Evolutionary conservation across 2,113 vertebrate genomes (phyloP), one percentile per base, ranked within the genome.

Genomic region (Rostratula benghalensis): DNA sequence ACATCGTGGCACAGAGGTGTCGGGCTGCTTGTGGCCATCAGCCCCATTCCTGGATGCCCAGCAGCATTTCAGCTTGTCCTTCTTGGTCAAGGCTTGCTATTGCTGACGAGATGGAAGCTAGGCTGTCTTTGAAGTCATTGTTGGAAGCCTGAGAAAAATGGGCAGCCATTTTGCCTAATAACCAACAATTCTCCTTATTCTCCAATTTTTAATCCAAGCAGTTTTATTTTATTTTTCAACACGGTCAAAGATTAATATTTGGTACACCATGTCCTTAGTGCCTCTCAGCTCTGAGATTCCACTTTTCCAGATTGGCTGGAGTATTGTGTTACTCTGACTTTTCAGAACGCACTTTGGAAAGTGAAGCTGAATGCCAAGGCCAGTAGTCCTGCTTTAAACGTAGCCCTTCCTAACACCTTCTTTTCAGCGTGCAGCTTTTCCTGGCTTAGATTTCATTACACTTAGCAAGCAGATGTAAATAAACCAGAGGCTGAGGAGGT

Each of bases 1-100:
- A 1, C 3, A 0, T 14, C 6, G 6, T 2, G 7, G 27, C 51
- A 53, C 2, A 1, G 57, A 48, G 35, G 12, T 1, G 1, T 13
- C 18, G 37, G 24, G 50, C 39, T 60, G 11, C 27, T 21, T 27
- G 33, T 4, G 2, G 18, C 63, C 7, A 1, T 20, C 4, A 1
- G 56, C 46, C 20, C 56, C 8, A 0, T 30, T 17, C 18, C 59
- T 57, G 51, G 75, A 57, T 2, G 3, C n/a, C 31, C 75, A 81
- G 39, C 35, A 70, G 56, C 45, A 27, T 46, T 61, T 65, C 23
- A n/a, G 20, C 50, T 92, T 74, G 54, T 51, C 54, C 19, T 41
- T 61, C 65, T 59, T 3, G 3, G 30, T 30, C 77, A 51, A n/a
- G 54, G 25, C 30, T 78, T 7, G 2, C n/a, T 68, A 48, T 19